Percentiles rank a stretch among this genome's conserved stretches.
Conservation (phyloP, 2,797 vertebrate genomes). For the Fundulus diaphanus region DNA sequence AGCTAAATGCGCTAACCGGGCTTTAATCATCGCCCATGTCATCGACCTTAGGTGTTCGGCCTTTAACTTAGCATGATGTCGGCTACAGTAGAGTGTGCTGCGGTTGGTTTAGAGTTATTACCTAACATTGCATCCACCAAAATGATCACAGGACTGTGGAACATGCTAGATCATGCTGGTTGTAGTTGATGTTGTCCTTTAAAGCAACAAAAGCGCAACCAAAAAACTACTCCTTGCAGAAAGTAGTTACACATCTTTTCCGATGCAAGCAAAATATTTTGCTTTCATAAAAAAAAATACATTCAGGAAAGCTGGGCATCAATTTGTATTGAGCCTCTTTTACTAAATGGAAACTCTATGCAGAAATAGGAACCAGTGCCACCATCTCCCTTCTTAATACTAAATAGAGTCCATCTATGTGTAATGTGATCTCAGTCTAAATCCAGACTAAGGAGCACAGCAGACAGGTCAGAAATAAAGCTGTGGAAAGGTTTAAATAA, state of each 20-base stretch:
- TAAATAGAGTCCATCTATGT: no score
- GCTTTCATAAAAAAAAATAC: no score
- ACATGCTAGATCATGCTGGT: no score
- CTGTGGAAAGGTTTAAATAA: not conserved
- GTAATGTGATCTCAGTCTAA: not conserved
- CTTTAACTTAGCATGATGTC: not conserved
- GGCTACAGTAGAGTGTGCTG: not conserved
- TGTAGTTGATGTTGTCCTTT: no score
- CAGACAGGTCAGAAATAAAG: no score
- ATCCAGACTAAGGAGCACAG: no score
- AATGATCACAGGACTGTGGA: no score
- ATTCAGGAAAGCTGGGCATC: not conserved
- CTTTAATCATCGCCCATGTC: not conserved
- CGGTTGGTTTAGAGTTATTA: not conserved
- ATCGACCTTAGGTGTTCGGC: not conserved
- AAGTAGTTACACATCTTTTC: no score
- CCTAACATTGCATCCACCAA: not conserved
- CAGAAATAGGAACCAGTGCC: not conserved
- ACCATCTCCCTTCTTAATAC: not conserved
- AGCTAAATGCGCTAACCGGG: constrained; percentile 45
- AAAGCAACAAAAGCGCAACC: no score
- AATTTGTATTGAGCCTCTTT: not conserved
- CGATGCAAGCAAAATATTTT: no score
- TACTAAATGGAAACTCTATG: no score
- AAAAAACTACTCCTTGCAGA: no score